These are phyloP conservation scores for Siphlonurus alternatus DNA, from an alignment of 2,888 invertebrate species.

Conservation along the genomic window DNA sequence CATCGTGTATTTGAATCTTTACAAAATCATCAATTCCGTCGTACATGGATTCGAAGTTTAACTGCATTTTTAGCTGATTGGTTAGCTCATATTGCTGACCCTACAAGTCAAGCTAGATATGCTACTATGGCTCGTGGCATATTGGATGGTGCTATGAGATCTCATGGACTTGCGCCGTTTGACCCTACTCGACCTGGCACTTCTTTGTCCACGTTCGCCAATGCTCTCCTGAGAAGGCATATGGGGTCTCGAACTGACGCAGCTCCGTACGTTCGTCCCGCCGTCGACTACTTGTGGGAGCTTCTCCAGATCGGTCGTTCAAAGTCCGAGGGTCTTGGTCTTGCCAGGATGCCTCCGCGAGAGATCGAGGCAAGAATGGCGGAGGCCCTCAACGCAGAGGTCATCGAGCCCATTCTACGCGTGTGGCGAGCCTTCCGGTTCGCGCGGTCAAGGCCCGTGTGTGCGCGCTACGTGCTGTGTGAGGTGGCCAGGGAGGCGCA, in stretches of 20 bases:
- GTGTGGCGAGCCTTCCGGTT: slow-evolving; percentile 67
- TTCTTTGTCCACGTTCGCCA: slow-evolving; percentile 48
- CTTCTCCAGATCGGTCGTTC: slow-evolving; percentile 40
- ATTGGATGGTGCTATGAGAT: neutral
- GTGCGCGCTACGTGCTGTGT: slow-evolving; percentile 64
- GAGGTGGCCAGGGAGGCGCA: slow-evolving; percentile 40
- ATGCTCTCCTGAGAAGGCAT: slow-evolving; percentile 50
- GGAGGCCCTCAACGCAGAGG: slow-evolving; percentile 63
- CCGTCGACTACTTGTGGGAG: slow-evolving; percentile 40
- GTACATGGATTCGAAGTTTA: slow-evolving; percentile 62
- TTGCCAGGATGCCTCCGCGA: slow-evolving; percentile 47
- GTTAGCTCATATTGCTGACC: slow-evolving; percentile 55
- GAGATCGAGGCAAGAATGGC: slow-evolving; percentile 58
- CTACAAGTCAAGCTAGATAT: slow-evolving; percentile 55
- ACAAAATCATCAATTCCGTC: slow-evolving; percentile 61
- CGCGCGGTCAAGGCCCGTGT: slow-evolving; percentile 46
- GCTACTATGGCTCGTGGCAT: slow-evolving; percentile 13
- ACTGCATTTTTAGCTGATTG: slow-evolving; percentile 58
- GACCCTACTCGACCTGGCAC: slow-evolving; percentile 50
- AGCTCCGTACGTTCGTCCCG: slow-evolving; percentile 55
- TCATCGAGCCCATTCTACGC: slow-evolving; percentile 65
- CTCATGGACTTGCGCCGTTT: slow-evolving; percentile 34
- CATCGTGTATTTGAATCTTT: slow-evolving; percentile 56
- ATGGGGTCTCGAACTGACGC: slow-evolving; percentile 54
- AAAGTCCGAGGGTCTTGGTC: slow-evolving; percentile 44